These are phyloP conservation scores for Mesembrinibis cayennensis DNA, from an alignment of 2,113 vertebrate genomes.

Conservation along the genomic window DNA sequence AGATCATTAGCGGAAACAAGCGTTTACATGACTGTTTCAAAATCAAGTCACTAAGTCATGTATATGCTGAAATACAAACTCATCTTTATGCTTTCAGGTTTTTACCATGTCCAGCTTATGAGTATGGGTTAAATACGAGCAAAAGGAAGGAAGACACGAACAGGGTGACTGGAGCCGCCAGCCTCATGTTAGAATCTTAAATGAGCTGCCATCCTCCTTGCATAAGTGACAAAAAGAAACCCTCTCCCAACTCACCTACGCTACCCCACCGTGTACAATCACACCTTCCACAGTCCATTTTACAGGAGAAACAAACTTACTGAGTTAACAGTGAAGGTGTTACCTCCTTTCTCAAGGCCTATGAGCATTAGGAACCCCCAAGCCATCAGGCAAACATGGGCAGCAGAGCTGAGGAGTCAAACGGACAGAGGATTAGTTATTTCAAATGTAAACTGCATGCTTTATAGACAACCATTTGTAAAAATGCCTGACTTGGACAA, in stretches of 20 bases:
- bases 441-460: background rate
- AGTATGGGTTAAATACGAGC: background rate
- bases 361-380: accelerated
- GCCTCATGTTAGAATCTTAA: background rate
- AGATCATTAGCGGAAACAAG: background rate
- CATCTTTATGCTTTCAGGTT: background rate
- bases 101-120: background rate
- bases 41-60: background rate
- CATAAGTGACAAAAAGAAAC: background rate
- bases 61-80: background rate
- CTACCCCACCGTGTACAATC: background rate
- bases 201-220: background rate
- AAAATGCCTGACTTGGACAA: background rate
- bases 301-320: background rate
- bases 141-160: background rate
- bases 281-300: background rate
- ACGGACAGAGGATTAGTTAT: background rate
- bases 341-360: background rate
- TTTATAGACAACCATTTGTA: background rate
- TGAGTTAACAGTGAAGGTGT: background rate
- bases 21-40: background rate
- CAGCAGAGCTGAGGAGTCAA: background rate
- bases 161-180: accelerated
- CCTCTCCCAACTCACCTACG: background rate
- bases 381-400: background rate